These are phyloP conservation scores for Dorcus hopei DNA, from an alignment of 2,888 invertebrate species.

Conservation along the genomic window DNA sequence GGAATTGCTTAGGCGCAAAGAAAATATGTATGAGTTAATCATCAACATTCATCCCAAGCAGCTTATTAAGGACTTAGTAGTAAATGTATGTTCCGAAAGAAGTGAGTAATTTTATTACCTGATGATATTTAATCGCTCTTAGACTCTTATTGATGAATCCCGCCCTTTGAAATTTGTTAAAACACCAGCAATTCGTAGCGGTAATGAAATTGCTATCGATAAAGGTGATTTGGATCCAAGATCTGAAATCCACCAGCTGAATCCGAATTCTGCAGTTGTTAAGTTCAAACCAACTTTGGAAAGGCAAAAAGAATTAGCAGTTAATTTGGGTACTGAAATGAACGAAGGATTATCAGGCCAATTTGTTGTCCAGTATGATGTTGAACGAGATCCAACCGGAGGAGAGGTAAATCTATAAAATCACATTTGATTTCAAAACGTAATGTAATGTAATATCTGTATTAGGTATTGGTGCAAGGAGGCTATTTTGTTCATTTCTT, in stretches of 20 bases:
- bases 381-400: slow-evolving; percentile 56
- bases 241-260: slow-evolving; percentile 34
- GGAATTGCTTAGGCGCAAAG: too few relatives aligned
- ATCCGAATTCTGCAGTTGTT: slow-evolving; percentile 42
- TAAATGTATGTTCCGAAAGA: too few relatives aligned
- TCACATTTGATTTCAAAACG: not conserved
- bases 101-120: too few relatives aligned
- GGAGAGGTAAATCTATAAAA: slow-evolving; percentile 51
- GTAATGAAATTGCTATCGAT: slow-evolving; percentile 60
- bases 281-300: slow-evolving; percentile 58
- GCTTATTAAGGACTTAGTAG: too few relatives aligned
- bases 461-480: slow-evolving; percentile 59
- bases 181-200: slow-evolving; percentile 63
- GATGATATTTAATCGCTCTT: not conserved
- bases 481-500: slow-evolving; percentile 78
- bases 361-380: slow-evolving; percentile 69
- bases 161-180: slow-evolving; percentile 58
- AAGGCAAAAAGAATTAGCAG: slow-evolving; percentile 56
- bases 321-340: slow-evolving; percentile 40
- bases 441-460: slow-evolving; percentile 9
- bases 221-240: slow-evolving; percentile 48
- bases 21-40: too few relatives aligned
- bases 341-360: slow-evolving; percentile 59
- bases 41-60: too few relatives aligned
- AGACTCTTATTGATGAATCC: slow-evolving; percentile 50